Percentiles rank a stretch among this genome's conserved stretches.
Evolutionary conservation across 2,113 vertebrate genomes (phyloP).

Genomic region (Tyto alba): DNA sequence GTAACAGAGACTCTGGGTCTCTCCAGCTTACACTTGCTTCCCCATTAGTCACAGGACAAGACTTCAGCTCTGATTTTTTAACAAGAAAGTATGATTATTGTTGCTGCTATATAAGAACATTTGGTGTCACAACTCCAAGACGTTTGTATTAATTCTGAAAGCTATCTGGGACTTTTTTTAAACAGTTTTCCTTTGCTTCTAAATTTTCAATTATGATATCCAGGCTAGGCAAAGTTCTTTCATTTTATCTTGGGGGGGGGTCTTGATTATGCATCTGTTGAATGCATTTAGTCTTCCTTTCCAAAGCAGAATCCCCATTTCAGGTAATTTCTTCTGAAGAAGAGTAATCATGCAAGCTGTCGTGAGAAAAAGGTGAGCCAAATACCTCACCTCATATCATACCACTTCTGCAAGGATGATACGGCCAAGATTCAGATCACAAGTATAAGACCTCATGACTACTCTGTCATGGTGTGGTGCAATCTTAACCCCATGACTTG

Average conservation of each 20-base stretch:
- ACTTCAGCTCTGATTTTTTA: background rate
- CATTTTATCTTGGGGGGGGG: background rate
- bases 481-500: background rate
- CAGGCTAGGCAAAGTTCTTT: background rate
- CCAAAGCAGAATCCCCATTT: background rate
- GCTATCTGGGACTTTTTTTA: background rate
- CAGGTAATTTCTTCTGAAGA: background rate
- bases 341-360: background rate
- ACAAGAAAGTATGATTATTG: background rate
- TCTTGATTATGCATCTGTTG: background rate
- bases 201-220: background rate
- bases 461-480: background rate
- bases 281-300: background rate
- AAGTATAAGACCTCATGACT: background rate
- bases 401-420: background rate
- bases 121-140: background rate
- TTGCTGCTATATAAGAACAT: background rate
- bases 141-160: background rate
- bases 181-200: background rate
- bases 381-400: accelerated
- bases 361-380: background rate
- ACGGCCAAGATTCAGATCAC: background rate
- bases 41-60: background rate
- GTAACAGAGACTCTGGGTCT: background rate
- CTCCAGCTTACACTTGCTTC: background rate